Evolutionary conservation across 2,113 vertebrate genomes (phyloP).

Genomic region (Cyprinodon variegatus): DNA sequence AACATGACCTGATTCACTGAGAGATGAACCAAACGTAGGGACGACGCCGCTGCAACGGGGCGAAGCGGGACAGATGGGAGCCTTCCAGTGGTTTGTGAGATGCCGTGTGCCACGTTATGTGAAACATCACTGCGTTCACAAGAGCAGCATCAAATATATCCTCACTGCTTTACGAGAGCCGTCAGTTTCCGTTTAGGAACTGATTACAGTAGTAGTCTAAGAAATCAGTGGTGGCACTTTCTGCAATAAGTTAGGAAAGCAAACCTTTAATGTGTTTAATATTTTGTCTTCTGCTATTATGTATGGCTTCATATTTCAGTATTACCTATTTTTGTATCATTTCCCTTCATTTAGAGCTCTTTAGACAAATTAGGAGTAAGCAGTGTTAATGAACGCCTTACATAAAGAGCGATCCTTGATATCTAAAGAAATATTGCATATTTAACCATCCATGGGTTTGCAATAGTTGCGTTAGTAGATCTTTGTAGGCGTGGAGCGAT

Average conservation of each 20-base stretch:
- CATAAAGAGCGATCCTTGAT: neutral
- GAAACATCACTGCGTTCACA: constrained; percentile 26
- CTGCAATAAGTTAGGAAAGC: neutral
- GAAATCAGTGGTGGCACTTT: neutral
- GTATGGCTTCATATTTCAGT: neutral
- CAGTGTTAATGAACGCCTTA: too few relatives aligned
- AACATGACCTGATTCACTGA: constrained; percentile 57
- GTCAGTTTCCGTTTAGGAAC: neutral
- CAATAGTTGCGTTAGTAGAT: neutral
- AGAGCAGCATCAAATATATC: constrained; percentile 3
- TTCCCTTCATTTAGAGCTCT: neutral
- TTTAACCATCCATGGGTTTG: constrained; percentile 2
- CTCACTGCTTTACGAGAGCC: constrained; percentile 11
- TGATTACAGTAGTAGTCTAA: too few relatives aligned
- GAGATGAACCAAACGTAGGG: constrained; percentile 58
- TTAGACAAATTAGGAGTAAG: too few relatives aligned
- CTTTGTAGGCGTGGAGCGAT: neutral
- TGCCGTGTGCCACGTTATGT: constrained; percentile 28
- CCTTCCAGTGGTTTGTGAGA: constrained; percentile 73
- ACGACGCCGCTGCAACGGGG: constrained; percentile 23
- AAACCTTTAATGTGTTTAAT: neutral
- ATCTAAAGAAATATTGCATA: neutral
- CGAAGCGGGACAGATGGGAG: constrained; percentile 36
- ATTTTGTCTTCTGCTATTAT: neutral
- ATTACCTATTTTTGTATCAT: neutral